phyloP scores from a whole-genome alignment of 2,113 vertebrate species.

The Pterophyllum scalare region DNA sequence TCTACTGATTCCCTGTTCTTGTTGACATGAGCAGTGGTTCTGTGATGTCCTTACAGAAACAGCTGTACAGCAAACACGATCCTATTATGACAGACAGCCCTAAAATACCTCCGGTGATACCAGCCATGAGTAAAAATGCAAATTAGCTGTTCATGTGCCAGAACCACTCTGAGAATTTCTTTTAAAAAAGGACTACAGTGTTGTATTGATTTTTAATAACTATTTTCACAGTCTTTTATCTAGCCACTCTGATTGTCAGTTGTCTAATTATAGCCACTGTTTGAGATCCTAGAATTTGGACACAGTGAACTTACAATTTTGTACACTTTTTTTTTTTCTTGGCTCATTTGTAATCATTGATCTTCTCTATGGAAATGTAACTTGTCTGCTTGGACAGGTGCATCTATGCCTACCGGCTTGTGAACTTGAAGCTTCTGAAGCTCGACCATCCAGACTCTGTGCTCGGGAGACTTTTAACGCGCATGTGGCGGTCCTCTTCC shows the following conservation, averaged over 20 bases:
- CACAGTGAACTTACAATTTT: slow-evolving; percentile 3
- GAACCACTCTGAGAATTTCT: background rate
- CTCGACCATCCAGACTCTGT: slow-evolving; percentile 63
- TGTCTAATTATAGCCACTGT: background rate
- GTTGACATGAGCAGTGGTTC: too few species aligned
- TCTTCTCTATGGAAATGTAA: slow-evolving; percentile 56
- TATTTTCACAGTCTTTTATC: background rate
- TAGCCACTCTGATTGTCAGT: background rate
- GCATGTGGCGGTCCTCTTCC: slow-evolving; percentile 46
- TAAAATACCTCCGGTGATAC: background rate
- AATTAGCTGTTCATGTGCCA: background rate
- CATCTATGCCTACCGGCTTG: slow-evolving; percentile 61
- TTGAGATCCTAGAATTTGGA: background rate
- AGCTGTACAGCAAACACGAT: background rate
- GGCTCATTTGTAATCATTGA: slow-evolving; percentile 46
- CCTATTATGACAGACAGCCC: background rate
- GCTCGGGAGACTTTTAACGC: slow-evolving; percentile 76
- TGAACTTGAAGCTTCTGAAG: slow-evolving; percentile 65
- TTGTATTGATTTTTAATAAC: background rate
- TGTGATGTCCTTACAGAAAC: too few species aligned
- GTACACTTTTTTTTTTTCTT: slow-evolving; percentile 31
- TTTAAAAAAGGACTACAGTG: background rate
- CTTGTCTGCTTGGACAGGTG: slow-evolving; percentile 69
- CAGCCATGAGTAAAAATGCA: background rate
- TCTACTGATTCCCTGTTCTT: too few species aligned